Conservation (phyloP, 1,140 invertebrate species). For the Trachymyrmex septentrionalis region DNA sequence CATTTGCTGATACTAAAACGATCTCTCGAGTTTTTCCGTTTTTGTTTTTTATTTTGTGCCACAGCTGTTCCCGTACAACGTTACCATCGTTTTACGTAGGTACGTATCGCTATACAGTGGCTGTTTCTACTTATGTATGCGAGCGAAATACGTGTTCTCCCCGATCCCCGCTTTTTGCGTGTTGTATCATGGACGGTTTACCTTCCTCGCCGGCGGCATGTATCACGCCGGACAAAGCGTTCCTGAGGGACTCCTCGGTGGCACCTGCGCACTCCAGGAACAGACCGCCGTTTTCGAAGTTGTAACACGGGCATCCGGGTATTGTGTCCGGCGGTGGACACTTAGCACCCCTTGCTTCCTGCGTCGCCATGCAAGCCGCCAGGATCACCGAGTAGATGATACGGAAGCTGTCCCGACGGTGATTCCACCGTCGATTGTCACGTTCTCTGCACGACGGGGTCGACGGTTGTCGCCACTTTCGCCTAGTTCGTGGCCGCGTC, state of each 20-base stretch:
- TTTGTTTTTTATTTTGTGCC: slow-evolving; percentile 17
- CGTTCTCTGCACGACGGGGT: slow-evolving; percentile 58
- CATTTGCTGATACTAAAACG: slow-evolving; percentile 15
- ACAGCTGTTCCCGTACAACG: slow-evolving; percentile 28
- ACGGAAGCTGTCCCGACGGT: slow-evolving; percentile 68
- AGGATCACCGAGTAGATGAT: slow-evolving; percentile 78
- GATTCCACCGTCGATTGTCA: slow-evolving; percentile 56
- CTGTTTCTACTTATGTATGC: slow-evolving; percentile 57
- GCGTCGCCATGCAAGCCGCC: slow-evolving; percentile 74
- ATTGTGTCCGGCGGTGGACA: slow-evolving; percentile 85
- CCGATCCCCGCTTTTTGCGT: slow-evolving; percentile 48
- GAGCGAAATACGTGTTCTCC: slow-evolving; percentile 46
- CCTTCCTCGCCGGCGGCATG: slow-evolving; percentile 76
- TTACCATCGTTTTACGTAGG: slow-evolving; percentile 7
- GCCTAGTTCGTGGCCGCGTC: slow-evolving; percentile 78
- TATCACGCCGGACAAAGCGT: slow-evolving; percentile 75
- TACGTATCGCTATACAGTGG: slow-evolving; percentile 9
- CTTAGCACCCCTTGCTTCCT: slow-evolving; percentile 76
- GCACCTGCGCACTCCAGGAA: slow-evolving; percentile 95
- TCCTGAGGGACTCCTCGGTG: slow-evolving; percentile 87
- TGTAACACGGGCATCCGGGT: slow-evolving; percentile 93
- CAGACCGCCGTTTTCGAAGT: slow-evolving; percentile 96
- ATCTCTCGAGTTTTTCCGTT: not conserved
- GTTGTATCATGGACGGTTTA: slow-evolving; percentile 56
- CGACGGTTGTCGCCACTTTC: slow-evolving; percentile 76